Base-by-base conservation (phyloP, 1,140 invertebrate species). In the Bombus waltoni region DNA sequence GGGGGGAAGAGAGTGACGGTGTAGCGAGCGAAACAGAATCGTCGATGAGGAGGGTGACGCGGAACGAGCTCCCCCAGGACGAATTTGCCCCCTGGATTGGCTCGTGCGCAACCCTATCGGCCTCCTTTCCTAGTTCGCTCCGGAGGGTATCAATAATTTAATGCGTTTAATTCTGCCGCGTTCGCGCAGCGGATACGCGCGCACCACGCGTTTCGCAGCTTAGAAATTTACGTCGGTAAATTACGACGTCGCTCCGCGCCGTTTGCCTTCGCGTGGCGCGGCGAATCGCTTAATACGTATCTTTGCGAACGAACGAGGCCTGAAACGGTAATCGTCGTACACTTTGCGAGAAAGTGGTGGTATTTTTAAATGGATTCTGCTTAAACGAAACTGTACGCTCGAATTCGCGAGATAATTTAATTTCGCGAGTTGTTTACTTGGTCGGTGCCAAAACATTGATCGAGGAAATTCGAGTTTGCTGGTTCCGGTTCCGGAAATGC, bases 131-230 rank as follows among this genome's bases (percentile, higher is more conserved):
- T 73, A 76, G 40, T 44, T 78, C 44, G 62, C 66, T 83, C 35
- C 38, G 72, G 75, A 35, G 80, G 74, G 85, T 90, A 93, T 93
- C 92, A 92, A 94, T 93, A 92, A 94, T 94, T 94, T 92, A 93
- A 93, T 91, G 88, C 89, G 76, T 93, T 93, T 92, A 92, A 92
- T 93, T 91, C 85, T 83, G 72, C 72, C 70, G 66, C 81, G 72
- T 53, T 53, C 47, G 76, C 70, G 66, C 42, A 42, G 10, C 42
- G 53, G 42, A 42, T 4, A 35, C 28, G 25, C 74, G 35, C 25
- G 3, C 6, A 25, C 5, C 57, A 44, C 74, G n/a, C 59, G 35
- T 32, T 22, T 15, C 57, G 35, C 15, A 28, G 35, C 47, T 70
- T 57, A 22, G n/a, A 71, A 77, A 78, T 83, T 78, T 40, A 42